These are phyloP conservation scores for Drosophila paramelanica DNA, from an alignment of 2,888 invertebrate genomes.

Conservation along the genomic window DNA sequence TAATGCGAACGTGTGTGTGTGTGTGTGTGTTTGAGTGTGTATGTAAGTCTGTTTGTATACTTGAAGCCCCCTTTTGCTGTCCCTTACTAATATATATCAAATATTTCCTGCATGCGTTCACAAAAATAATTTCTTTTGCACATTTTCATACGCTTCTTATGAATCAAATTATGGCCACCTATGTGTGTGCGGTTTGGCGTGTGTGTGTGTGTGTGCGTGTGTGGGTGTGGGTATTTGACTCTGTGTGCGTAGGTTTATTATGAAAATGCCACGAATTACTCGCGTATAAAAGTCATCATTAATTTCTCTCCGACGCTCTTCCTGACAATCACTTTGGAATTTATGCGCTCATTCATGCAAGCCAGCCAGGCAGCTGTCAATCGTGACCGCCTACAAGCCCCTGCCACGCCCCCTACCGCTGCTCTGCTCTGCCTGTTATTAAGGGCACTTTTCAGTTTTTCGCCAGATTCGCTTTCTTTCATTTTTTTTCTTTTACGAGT, in stretches of 20 bases:
- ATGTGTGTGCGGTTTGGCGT: slow-evolving; percentile 13
- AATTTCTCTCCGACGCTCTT: slow-evolving; percentile 75
- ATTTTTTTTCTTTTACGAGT: slow-evolving; percentile 68
- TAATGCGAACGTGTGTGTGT: slow-evolving; percentile 10
- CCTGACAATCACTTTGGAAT: slow-evolving; percentile 73
- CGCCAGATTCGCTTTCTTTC: slow-evolving; percentile 8
- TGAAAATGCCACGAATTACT: slow-evolving; percentile 79
- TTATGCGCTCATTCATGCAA: slow-evolving; percentile 76
- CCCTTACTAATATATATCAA: slow-evolving; percentile 25
- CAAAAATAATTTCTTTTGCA: slow-evolving; percentile 58
- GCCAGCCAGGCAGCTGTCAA: slow-evolving; percentile 34
- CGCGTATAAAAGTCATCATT: slow-evolving; percentile 81
- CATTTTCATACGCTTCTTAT: slow-evolving; percentile 57
- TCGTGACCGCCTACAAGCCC: slow-evolving; percentile 22
- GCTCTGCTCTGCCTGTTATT: slow-evolving; percentile 18
- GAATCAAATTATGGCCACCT: slow-evolving; percentile 75
- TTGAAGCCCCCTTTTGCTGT: background rate
- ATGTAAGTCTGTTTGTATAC: background rate
- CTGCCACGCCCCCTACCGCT: slow-evolving; percentile 10
- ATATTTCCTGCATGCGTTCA: slow-evolving; percentile 62
- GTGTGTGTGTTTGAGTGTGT: slow-evolving; percentile 16
- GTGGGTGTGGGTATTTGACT: slow-evolving; percentile 1
- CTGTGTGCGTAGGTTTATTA: slow-evolving; percentile 63
- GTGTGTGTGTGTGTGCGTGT: slow-evolving; percentile 19
- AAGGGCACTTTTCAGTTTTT: slow-evolving; percentile 35